Base-by-base conservation (phyloP, 2,797 vertebrate species). In the Sphaeramia orbicularis region DNA sequence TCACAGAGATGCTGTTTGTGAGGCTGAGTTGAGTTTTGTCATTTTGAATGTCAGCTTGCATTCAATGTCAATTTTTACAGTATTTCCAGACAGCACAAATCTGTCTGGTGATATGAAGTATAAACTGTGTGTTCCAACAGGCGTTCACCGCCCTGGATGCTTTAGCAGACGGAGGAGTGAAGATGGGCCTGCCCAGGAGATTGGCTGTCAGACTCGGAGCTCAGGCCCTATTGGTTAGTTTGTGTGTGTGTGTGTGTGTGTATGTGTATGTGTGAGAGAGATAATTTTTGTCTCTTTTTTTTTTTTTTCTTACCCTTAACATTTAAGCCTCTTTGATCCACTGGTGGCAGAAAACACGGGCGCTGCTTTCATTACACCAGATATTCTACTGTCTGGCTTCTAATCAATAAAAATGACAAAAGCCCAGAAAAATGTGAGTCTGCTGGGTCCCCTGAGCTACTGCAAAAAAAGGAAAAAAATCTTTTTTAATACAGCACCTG, bases 151-250 rank as follows among this genome's bases (percentile, higher is more conserved):
- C 96, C 2, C 81, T 99, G 61, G 97, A 99, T 19, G 97, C 97
- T 14, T 89, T 99, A 19, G 96, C 97, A 0, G 98, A 99, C 0
- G 98, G 98, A 24, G 97, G 98, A 35, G 97, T 99, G 85, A 99
- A 99, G 87, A 99, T 99, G 98, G 98, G 98, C 15, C 93, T 99
- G 61, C 96, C 96, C 1, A 93, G 97, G 78, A 94, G 97, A 66
- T 91, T 99, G 56, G 98, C 98, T 0, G 92, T 99, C 69, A 91
- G 96, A 24, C 93, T 99, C 0, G 98, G 97, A 83, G 98, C 97
- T n/a, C 98, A 99, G 83, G 97, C 98, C 4, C 77, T 99, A 77
- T 87, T 99, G 96, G 97, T 99, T 53, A 37, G 18, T n/a, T 13
- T 18, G 19, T 24, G 48, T 54, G 14, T 65, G 10, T 54, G n/a